A percentile compares a stretch with the other conserved stretches of the same genome.
Conservation (phyloP, 2,888 invertebrate genomes). For the Bombyx huttoni region DNA sequence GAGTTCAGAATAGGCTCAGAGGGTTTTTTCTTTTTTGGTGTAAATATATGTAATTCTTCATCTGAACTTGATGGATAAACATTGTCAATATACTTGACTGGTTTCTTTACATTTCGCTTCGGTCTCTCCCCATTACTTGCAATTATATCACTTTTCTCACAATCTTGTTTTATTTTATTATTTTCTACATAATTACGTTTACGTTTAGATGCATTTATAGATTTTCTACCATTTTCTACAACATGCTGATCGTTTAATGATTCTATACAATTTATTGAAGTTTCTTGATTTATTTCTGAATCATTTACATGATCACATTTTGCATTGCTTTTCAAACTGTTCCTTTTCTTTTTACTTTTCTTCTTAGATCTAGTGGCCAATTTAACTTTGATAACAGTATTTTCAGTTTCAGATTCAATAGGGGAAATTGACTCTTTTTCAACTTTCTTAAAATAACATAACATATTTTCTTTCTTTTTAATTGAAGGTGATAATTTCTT, state of each 20-base stretch:
- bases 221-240: not conserved
- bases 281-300: conserved; percentile 1
- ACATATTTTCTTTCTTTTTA: conserved; percentile 73
- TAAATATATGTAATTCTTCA: conserved; percentile 57
- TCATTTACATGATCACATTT: conserved; percentile 8
- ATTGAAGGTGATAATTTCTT: conserved; percentile 71
- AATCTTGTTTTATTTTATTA: not conserved
- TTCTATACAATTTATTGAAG: not conserved
- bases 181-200: conserved; percentile 9
- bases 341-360: conserved; percentile 27
- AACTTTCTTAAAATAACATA: conserved; percentile 73
- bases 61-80: conserved; percentile 40
- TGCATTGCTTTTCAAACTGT: conserved; percentile 8
- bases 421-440: conserved; percentile 31
- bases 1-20: not conserved
- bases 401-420: conserved; percentile 21
- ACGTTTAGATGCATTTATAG: not conserved
- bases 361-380: conserved; percentile 35
- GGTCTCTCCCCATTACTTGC: conserved; percentile 27
- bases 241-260: not conserved
- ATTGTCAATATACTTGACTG: conserved; percentile 49
- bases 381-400: conserved; percentile 43
- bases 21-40: conserved; percentile 49
- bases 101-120: conserved; percentile 45
- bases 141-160: conserved; percentile 1